Evolutionary conservation across 1,140 invertebrate species (phyloP).

Genomic region (Lepidurus couesii): DNA sequence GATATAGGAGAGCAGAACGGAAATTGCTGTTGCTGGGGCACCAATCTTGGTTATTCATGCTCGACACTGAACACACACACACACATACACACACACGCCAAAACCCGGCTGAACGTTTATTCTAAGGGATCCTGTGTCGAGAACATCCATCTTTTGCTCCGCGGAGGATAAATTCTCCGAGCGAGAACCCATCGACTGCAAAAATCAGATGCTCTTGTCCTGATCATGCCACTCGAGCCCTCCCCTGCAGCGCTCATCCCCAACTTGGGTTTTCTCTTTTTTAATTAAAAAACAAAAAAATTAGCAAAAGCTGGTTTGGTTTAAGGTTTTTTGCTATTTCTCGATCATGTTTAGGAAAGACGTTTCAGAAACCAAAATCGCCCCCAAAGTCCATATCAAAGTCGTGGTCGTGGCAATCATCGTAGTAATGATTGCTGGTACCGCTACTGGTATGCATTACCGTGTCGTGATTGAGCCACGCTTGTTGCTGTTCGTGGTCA

Average conservation of each 20-base stretch:
- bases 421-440: slow-evolving; percentile 27
- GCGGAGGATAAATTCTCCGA: not conserved
- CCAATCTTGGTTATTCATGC: not conserved
- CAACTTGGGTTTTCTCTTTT: not conserved
- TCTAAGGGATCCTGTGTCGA: not conserved
- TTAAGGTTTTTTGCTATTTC: not conserved
- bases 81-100: not conserved
- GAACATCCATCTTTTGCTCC: not conserved
- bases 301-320: not conserved
- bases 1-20: not conserved
- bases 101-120: not conserved
- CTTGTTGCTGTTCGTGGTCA: slow-evolving; percentile 10
- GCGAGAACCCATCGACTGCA: not conserved
- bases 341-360: not conserved
- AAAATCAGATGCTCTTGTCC: not conserved
- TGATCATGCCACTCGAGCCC: not conserved
- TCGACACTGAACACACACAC: not conserved
- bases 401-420: slow-evolving; percentile 33
- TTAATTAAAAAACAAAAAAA: not conserved
- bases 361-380: slow-evolving; percentile 32
- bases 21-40: not conserved
- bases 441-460: not conserved
- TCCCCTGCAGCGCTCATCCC: not conserved
- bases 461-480: not conserved
- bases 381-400: slow-evolving; percentile 35